phyloP scores from a whole-genome alignment of 2,797 vertebrate species.

The Gobio occitaniae region DNA sequence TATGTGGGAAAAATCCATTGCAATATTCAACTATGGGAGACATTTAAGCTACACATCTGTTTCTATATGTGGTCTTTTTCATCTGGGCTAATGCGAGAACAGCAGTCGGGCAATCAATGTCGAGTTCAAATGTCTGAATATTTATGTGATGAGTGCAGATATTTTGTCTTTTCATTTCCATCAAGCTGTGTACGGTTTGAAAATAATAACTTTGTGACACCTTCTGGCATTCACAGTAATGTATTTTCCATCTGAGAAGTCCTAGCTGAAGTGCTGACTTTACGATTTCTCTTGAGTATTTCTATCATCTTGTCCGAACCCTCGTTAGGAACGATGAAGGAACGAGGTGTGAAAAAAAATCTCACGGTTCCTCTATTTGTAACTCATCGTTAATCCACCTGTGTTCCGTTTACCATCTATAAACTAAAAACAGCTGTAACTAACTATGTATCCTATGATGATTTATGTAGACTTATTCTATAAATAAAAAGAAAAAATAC shows the following conservation, averaged over 20 bases:
- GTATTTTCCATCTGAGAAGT: slow-evolving; percentile 52
- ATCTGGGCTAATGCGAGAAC: slow-evolving; percentile 23
- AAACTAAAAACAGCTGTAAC: slow-evolving; percentile 65
- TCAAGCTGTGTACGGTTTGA: slow-evolving; percentile 51
- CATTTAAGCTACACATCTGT: slow-evolving; percentile 40
- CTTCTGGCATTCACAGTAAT: slow-evolving; percentile 59
- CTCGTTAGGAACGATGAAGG: slow-evolving; percentile 53
- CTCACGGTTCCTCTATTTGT: slow-evolving; percentile 58
- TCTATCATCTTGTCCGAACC: slow-evolving; percentile 54
- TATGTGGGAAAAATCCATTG: slow-evolving; percentile 31
- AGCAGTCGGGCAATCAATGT: slow-evolving; percentile 14
- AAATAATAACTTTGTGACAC: slow-evolving; percentile 58
- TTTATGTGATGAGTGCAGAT: slow-evolving; percentile 56
- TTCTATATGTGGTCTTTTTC: slow-evolving; percentile 35
- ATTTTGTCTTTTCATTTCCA: slow-evolving; percentile 57
- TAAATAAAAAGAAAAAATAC: slow-evolving; percentile 66
- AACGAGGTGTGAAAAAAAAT: slow-evolving; percentile 52
- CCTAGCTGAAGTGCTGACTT: slow-evolving; percentile 50
- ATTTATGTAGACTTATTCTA: slow-evolving; percentile 71
- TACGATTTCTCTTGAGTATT: slow-evolving; percentile 49
- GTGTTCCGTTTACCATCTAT: slow-evolving; percentile 67
- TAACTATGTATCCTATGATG: slow-evolving; percentile 65
- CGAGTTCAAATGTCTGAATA: slow-evolving; percentile 45
- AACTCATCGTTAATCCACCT: slow-evolving; percentile 61
- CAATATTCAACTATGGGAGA: slow-evolving; percentile 53